phyloP scores from a whole-genome alignment of 2,113 vertebrate species.

The Ceratotherium simum region DNA sequence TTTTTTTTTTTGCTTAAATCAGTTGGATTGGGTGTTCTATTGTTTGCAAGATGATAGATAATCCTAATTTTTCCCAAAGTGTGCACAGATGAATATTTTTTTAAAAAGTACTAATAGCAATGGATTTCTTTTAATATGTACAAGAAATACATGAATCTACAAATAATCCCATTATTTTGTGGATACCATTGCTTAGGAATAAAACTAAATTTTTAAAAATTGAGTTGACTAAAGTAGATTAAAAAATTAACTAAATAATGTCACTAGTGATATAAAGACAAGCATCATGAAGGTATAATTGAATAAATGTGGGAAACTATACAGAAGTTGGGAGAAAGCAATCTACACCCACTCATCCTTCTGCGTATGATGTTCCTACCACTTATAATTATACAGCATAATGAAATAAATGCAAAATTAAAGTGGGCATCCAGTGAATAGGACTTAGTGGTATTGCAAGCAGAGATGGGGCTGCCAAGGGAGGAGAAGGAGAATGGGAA shows the following conservation, averaged over 20 bases:
- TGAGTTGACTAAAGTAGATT: neutral
- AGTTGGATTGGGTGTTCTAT: neutral
- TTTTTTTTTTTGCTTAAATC: neutral
- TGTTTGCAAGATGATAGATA: neutral
- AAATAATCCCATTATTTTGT: neutral
- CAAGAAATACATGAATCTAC: neutral
- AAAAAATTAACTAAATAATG: neutral
- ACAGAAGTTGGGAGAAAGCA: neutral
- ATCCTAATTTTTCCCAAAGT: neutral
- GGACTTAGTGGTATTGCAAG: neutral
- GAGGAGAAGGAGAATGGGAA: neutral
- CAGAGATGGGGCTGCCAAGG: neutral
- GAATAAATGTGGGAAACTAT: neutral
- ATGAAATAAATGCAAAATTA: neutral
- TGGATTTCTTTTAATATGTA: neutral
- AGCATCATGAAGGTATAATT: neutral
- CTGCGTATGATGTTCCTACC: too few species aligned
- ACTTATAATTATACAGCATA: too few species aligned
- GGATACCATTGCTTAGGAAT: neutral
- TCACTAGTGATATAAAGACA: neutral
- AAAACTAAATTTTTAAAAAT: neutral
- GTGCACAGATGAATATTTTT: neutral
- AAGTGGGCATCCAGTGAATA: neutral
- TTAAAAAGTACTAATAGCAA: neutral
- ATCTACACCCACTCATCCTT: neutral